These are phyloP conservation scores for Calameuta filiformis DNA, from an alignment of 2,888 invertebrate species.

Conservation along the genomic window DNA sequence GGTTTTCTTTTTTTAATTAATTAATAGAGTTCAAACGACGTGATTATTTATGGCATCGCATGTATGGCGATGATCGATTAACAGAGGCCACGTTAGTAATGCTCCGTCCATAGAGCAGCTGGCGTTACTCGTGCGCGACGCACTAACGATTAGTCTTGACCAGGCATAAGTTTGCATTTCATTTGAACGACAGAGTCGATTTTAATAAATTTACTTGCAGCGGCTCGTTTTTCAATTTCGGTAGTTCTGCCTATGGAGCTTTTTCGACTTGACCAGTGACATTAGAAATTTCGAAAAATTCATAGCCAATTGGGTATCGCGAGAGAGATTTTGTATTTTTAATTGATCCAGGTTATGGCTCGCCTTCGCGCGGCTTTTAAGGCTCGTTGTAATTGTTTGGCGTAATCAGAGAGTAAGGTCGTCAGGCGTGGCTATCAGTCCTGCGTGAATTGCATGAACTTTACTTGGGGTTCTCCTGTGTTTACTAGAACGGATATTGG, in stretches of 20 bases:
- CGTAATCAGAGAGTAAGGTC: not conserved
- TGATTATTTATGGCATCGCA: not conserved
- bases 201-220: not conserved
- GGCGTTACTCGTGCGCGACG: conserved; percentile 5
- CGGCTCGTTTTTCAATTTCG: not conserved
- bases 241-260: not conserved
- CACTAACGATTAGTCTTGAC: conserved; percentile 31
- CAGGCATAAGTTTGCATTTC: conserved; percentile 10
- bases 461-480: not conserved
- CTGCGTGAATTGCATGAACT: not conserved
- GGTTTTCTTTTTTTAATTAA: not conserved
- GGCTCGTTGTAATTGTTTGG: not conserved
- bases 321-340: not conserved
- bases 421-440: not conserved
- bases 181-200: not conserved
- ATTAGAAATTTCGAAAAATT: not conserved
- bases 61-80: not conserved
- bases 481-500: not conserved
- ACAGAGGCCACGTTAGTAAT: not conserved
- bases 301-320: not conserved
- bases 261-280: not conserved
- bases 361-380: not conserved
- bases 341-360: not conserved
- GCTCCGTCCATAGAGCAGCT: not conserved
- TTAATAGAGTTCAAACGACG: not conserved